Conservation (phyloP, 1,140 invertebrate species). For the Sycophaga agraensis region DNA sequence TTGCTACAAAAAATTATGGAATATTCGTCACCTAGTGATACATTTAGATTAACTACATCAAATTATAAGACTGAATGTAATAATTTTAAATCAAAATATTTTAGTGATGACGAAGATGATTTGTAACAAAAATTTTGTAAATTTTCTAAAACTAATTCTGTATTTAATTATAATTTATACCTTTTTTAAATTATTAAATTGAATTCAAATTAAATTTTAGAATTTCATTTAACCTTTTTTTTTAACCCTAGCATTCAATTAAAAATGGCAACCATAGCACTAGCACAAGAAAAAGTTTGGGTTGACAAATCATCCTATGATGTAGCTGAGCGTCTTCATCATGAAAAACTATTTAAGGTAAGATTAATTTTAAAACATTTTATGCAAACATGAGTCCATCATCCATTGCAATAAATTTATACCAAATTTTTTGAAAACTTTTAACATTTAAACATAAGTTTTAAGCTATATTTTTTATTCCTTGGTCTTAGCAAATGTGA, state of each 20-base stretch:
- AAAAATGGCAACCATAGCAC: slow-evolving; percentile 42
- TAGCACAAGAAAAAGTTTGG: slow-evolving; percentile 58
- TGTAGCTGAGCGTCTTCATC: slow-evolving; percentile 57
- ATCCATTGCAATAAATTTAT: no score
- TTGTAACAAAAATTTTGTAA: no score
- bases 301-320: slow-evolving; percentile 58
- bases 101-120: slow-evolving; percentile 37
- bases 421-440: no score
- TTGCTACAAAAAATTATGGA: slow-evolving; percentile 36
- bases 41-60: background rate
- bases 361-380: slow-evolving; percentile 27
- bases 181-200: background rate
- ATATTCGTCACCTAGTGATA: slow-evolving; percentile 3
- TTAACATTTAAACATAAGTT: slow-evolving; percentile 18
- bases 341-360: slow-evolving; percentile 56
- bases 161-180: background rate
- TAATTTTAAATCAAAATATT: slow-evolving; percentile 33
- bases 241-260: slow-evolving; percentile 4
- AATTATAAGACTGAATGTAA: slow-evolving; percentile 19
- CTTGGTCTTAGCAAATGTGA: no score
- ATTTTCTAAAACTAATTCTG: no score
- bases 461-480: background rate
- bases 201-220: slow-evolving; percentile 5
- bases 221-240: background rate
- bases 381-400: background rate